Percentiles rank a stretch among this genome's conserved stretches.
phyloP scores from a whole-genome alignment of 1,140 invertebrate species.

The Hestina assimilis region DNA sequence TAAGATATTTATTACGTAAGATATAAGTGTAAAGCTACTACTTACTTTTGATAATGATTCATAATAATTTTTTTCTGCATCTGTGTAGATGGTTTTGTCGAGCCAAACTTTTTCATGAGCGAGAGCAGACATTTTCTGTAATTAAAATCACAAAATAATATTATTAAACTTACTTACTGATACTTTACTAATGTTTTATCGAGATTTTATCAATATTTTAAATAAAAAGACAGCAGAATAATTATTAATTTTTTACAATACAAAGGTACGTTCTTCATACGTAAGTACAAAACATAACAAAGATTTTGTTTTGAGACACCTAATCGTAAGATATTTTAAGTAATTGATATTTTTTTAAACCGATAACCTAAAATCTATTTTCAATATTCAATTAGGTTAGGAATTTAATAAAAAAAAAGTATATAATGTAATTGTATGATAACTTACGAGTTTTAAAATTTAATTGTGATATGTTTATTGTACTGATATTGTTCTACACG shows the following conservation, averaged over 20 bases:
- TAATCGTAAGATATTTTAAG: neutral
- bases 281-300: no score
- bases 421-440: neutral
- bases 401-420: conserved; percentile 6
- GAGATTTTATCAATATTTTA: no score
- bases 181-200: no score
- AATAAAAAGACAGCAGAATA: no score
- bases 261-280: no score
- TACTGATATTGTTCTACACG: neutral
- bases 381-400: conserved; percentile 8
- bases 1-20: neutral
- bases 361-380: neutral
- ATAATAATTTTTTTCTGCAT: conserved; percentile 81
- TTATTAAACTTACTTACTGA: no score
- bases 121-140: conserved; percentile 65
- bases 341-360: neutral
- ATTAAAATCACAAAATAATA: conserved; percentile 19
- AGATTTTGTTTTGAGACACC: no score
- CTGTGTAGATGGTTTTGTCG: conserved; percentile 80
- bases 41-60: conserved; percentile 79
- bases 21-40: neutral
- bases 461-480: neutral
- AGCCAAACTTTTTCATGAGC: conserved; percentile 80
- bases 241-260: no score
- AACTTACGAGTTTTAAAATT: neutral